Evolutionary conservation across 1,140 invertebrate species (phyloP), one percentile per base, ranked within the genome.

Genomic region (Pseudomyrmex sp.): DNA sequence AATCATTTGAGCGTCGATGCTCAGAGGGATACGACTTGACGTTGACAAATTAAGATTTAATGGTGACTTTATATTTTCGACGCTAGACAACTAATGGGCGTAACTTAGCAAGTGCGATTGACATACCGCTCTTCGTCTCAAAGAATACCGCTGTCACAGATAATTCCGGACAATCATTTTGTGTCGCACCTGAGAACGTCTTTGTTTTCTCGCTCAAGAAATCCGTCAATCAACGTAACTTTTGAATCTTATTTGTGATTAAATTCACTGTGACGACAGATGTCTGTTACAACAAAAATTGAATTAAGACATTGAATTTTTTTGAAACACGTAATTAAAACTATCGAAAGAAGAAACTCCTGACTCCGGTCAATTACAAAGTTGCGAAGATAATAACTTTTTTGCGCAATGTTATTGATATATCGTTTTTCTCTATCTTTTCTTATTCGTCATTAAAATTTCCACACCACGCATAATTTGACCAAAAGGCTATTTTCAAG

Each of bases 21-120:
- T 13, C 12, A 1, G 15, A 26, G 20, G 4, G 2, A 0, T 35
- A 3, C 35, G 20, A 70, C 18, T 58, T 79, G 76, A 79, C 76
- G 9, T 70, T 79, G 76, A 79, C 58, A 79, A 70, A 79, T 79
- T 79, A 79, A 79, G 12, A 58, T 58, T 12, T 79, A 79, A 70
- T 70, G 18, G 75, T 56, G 20, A 70, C 44, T 79, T 70, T 59
- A 69, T 20, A 35, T 35, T 35, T 48, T 70, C 7, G 35, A 79
- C 76, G 10, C 35, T 48, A 48, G 44, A 79, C 35, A 35, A 7
- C 1, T 69, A 54, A 79, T 75, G 23, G 46, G 10, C 56, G 50
- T 26, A 58, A 79, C 52, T 69, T 69, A 26, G 52, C 35, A 70
- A 58, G 26, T 79, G 58, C 44, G 65, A 69, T 70, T 70, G 76